Percentiles rank a stretch among this genome's conserved stretches.
Conservation (phyloP, 2,797 vertebrate genomes). For the Chiloscyllium punctatum region DNA sequence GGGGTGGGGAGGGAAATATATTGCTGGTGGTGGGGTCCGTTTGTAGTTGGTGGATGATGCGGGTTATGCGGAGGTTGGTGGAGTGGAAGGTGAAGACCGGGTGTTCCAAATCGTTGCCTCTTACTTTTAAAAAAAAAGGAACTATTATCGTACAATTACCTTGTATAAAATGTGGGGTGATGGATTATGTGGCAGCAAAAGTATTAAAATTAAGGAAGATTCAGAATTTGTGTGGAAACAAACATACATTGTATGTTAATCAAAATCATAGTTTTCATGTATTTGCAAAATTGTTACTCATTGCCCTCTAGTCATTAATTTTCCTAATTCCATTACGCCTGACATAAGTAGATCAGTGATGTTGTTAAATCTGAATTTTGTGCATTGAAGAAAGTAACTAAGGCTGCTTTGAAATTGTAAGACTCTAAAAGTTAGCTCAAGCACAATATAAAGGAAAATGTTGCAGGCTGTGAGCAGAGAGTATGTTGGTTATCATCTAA, state of each 20-base stretch:
- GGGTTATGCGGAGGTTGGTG: no score
- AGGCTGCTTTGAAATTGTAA: background rate
- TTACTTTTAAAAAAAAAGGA: no score
- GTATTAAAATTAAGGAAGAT: background rate
- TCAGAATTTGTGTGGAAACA: background rate
- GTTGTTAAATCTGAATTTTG: background rate
- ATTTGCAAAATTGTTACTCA: background rate
- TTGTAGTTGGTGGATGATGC: no score
- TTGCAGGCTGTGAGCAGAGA: background rate
- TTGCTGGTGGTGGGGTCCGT: no score
- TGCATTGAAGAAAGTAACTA: background rate
- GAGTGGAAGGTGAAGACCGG: no score
- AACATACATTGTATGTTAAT: background rate
- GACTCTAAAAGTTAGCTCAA: background rate
- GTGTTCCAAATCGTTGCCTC: no score
- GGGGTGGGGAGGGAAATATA: no score
- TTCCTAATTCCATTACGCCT: background rate
- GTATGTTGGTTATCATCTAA: background rate
- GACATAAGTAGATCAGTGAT: background rate
- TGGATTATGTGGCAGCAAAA: background rate
- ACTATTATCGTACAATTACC: background rate
- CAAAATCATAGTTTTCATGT: background rate
- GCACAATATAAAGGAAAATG: background rate
- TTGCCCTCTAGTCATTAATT: background rate
- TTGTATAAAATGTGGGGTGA: background rate